These are phyloP conservation scores for Xerus rutilus DNA, from an alignment of 2,797 vertebrate species.

Conservation along the genomic window DNA sequence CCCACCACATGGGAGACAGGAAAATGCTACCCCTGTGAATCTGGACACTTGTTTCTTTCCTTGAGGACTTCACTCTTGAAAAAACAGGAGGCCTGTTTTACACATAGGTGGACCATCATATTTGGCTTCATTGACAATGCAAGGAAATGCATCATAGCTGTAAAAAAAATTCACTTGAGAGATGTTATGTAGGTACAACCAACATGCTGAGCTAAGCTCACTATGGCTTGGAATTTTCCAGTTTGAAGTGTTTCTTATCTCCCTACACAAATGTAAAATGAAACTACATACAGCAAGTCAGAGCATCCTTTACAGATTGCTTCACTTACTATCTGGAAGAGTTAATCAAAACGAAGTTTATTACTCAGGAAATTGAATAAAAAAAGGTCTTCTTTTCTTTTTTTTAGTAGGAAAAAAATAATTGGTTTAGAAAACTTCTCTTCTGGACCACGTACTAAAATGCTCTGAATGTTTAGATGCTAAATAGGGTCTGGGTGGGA, in stretches of 20 bases:
- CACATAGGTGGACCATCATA: background rate
- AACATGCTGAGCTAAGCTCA: slow-evolving; percentile 17
- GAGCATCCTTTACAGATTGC: background rate
- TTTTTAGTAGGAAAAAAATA: slow-evolving; percentile 5
- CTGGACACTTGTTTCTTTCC: background rate
- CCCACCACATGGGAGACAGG: background rate
- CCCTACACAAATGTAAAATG: slow-evolving; percentile 19
- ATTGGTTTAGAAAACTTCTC: background rate
- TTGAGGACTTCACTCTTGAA: slow-evolving; percentile 38
- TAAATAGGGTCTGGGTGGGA: background rate
- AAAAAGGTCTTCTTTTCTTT: background rate
- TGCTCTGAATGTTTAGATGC: background rate
- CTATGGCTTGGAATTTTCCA: background rate
- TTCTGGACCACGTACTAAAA: background rate
- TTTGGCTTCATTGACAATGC: background rate
- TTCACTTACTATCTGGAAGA: background rate
- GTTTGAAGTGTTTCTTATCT: slow-evolving; percentile 43
- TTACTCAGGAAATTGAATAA: background rate
- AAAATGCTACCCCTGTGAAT: background rate
- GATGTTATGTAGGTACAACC: background rate
- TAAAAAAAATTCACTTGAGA: background rate
- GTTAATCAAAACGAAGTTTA: background rate
- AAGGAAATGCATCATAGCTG: background rate
- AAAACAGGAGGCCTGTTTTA: background rate
- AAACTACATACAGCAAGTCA: background rate